A percentile compares a stretch with the other conserved stretches of the same genome.
Conservation (phyloP, 30 jellyfish, hydroid and myxozoan species). For the Sanderia malayensis region DNA sequence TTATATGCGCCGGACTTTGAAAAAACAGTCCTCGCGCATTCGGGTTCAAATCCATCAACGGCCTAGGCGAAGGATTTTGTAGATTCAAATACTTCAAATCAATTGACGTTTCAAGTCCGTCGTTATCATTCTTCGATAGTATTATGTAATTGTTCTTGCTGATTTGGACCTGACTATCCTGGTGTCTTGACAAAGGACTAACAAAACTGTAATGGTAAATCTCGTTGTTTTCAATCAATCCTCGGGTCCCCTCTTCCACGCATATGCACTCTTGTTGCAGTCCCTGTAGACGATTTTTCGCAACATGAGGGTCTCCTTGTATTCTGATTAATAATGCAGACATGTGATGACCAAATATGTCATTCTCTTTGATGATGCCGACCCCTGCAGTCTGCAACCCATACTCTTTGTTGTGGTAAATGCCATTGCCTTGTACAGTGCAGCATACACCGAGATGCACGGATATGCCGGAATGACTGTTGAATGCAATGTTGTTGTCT, state of each 20-base stretch:
- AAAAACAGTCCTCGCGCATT: slow-evolving; percentile 50
- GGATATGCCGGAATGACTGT: slow-evolving; percentile 56
- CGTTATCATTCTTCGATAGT: slow-evolving; percentile 47
- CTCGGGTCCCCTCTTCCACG: slow-evolving; percentile 79
- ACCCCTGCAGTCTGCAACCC: slow-evolving; percentile 75
- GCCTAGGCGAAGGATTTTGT: slow-evolving; percentile 53
- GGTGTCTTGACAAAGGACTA: slow-evolving; percentile 42
- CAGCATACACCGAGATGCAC: slow-evolving; percentile 71
- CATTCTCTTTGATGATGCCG: slow-evolving; percentile 68
- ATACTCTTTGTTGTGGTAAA: slow-evolving; percentile 75
- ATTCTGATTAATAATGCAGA: slow-evolving; percentile 50
- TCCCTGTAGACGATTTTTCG: slow-evolving; percentile 71
- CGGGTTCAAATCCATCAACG: slow-evolving; percentile 37
- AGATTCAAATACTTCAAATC: slow-evolving; percentile 51
- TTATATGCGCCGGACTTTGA: slow-evolving; percentile 30
- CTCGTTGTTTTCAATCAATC: slow-evolving; percentile 64
- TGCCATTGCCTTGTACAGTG: slow-evolving; percentile 80
- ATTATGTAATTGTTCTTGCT: slow-evolving; percentile 31
- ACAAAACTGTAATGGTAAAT: slow-evolving; percentile 58
- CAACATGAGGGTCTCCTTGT: slow-evolving; percentile 66
- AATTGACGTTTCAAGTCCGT: slow-evolving; percentile 44
- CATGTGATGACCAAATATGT: slow-evolving; percentile 61
- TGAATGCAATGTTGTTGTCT: slow-evolving; percentile 53
- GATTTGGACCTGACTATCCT: slow-evolving; percentile 32
- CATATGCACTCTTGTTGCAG: slow-evolving; percentile 59